Evolutionary conservation across 2,888 invertebrate species (phyloP), one percentile per base, ranked within the genome.

Genomic region (Ectemnius lituratus): DNA sequence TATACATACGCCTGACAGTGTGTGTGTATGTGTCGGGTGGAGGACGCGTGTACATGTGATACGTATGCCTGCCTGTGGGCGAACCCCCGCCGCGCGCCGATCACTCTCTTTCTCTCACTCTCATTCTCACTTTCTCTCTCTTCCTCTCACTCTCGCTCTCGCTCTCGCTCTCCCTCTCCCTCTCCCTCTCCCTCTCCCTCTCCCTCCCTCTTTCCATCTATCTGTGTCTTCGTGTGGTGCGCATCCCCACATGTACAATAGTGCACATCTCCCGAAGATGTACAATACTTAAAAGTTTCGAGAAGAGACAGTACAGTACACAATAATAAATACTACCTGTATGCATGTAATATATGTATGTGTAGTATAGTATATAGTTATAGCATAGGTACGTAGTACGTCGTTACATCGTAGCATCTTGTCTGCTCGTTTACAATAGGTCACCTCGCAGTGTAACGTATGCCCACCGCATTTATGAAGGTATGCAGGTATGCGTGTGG

Each of bases 251-350:
- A 77, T 75, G n/a, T 52, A 52, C 52, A 52, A 2, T 3, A 11
- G 4, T 74, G 78, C 27, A 56, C 18, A 52, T 56, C n/a, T 67
- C 81, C 75, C 79, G 82, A 84, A 76, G 87, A 89, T 88, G 87
- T 88, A 89, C 87, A 88, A 74, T 74, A 66, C 37, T 37, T 37
- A 73, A 80, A 74, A 76, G 81, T 87, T 85, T 6, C 11, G 8
- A 37, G 37, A 37, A 86, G 85, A 86, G 87, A 90, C 86, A 87
- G 87, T 89, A 90, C 87, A 86, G 87, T 90, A 90, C 87, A 89
- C 86, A 88, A 88, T 89, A 88, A 89, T 90, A 88, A 88, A 89
- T 89, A 88, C 86, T 88, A 89, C 86, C 86, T 88, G 84, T 88
- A 86, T 87, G 86, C 87, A 86, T 87, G 84, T 86, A 65, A 16